These are phyloP conservation scores for Zoanthus gigantus DNA, from an alignment of 92 coral and sea anemone species.

Conservation along the genomic window DNA sequence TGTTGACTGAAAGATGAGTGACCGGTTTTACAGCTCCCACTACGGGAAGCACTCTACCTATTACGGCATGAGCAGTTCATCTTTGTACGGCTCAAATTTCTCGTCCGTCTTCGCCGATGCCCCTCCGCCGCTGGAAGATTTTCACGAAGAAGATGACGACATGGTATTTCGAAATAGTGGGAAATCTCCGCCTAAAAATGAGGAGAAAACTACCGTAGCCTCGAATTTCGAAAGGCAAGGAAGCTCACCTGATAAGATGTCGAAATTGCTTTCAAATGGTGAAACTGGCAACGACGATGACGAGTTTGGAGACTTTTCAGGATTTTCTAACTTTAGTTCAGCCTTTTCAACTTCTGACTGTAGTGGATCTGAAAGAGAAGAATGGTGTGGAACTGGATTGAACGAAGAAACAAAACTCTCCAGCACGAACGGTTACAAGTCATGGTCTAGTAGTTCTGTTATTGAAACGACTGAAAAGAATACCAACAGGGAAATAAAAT, in stretches of 20 bases:
- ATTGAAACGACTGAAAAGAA: neutral
- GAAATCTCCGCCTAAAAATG: constrained; percentile 62
- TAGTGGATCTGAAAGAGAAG: neutral
- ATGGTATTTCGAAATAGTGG: constrained; percentile 77
- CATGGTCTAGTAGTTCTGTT: neutral
- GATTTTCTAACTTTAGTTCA: constrained; percentile 63
- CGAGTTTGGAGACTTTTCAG: constrained; percentile 72
- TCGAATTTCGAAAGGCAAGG: constrained; percentile 14
- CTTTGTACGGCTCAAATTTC: constrained; percentile 93
- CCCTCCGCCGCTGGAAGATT: constrained; percentile 98
- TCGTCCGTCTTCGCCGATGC: constrained; percentile 96
- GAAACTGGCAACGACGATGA: constrained; percentile 24
- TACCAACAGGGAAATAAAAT: neutral
- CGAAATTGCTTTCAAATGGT: constrained; percentile 41
- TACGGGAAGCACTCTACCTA: constrained; percentile 73
- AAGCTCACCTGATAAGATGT: constrained; percentile 31
- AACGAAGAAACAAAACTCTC: neutral
- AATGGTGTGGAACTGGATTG: neutral
- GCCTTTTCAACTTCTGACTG: constrained; percentile 10
- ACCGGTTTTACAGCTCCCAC: constrained; percentile 58
- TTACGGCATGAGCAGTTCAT: constrained; percentile 84
- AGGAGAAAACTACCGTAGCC: constrained; percentile 40
- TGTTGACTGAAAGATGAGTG: constrained; percentile 61
- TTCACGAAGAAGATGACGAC: constrained; percentile 82
- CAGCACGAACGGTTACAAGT: neutral